Evolutionary conservation across 2,797 vertebrate genomes (phyloP), one percentile per base, ranked within the genome.

Genomic region (Aulostomus chinensis): DNA sequence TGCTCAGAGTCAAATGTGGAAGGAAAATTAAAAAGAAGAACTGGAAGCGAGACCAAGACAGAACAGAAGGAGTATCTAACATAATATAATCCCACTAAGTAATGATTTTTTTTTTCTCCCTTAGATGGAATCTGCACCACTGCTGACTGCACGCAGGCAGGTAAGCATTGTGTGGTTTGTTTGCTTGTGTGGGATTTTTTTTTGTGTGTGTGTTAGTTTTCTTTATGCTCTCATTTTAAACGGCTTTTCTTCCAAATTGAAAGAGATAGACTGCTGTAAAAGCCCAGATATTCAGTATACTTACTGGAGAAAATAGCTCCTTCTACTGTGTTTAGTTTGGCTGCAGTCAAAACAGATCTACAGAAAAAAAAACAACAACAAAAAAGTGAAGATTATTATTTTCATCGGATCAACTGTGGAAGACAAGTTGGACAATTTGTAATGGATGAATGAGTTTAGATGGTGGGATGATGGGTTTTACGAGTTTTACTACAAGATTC

Each of bases 111-210:
- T 83, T 69, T 73, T 36, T 82, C 66, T 58, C 49, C 54, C 65
- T 10, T 52, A 98, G 96, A 94, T 87, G 91, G 91, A 29, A 73
- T 97, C 78, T 98, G 96, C 86, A 96, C 95, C 68, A 93, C 94
- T 9, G 84, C 94, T 48, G 94, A 94, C 74, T 98, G 96, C 80
- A 95, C 94, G 67, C 93, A 92, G 67, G 94, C 96, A 90, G 96
- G 96, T 98, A 93, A 93, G 93, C 40, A n/a, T n/a, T n/a, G n/a
- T n/a, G 51, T 7, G 59, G 26, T 9, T 28, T 56, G 30, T 52
- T 17, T 57, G 22, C 51, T 26, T 60, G 15, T 72, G 34, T 56
- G 28, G 21, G 12, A 7, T 0, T 32, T 55, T 72, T 82, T 28
- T 63, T 48, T 57, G 41, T 72, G 30, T 67, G n/a, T n/a, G n/a